A percentile compares a stretch with the other conserved stretches of the same genome.
Conservation (phyloP, 2,797 vertebrate species). For the Dryobates pubescens region DNA sequence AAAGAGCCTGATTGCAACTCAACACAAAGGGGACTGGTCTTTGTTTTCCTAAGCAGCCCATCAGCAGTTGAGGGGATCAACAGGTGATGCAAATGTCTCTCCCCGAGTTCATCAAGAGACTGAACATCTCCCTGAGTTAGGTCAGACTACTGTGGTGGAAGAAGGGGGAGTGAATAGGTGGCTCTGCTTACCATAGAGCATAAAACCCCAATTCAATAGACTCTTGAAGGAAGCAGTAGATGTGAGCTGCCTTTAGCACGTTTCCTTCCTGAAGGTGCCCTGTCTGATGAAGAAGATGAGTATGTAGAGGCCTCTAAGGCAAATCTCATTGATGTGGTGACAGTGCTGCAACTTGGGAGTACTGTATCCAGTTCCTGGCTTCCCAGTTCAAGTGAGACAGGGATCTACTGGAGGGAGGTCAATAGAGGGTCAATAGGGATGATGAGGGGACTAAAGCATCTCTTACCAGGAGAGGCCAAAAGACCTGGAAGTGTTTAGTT, state of each 20-base stretch:
- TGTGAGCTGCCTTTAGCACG: fast-evolving
- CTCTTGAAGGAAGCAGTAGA: fast-evolving
- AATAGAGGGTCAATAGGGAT: too few species aligned
- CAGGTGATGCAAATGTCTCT: neutral
- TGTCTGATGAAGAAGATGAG: fast-evolving
- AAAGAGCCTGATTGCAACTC: neutral
- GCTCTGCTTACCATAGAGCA: fast-evolving
- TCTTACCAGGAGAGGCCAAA: too few species aligned
- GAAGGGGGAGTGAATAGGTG: fast-evolving
- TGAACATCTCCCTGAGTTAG: too few species aligned
- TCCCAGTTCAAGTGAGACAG: too few species aligned
- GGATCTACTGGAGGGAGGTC: too few species aligned
- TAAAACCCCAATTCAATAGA: neutral
- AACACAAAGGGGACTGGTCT: fast-evolving
- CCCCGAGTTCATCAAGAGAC: neutral
- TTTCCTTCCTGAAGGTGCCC: fast-evolving
- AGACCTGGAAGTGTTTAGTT: too few species aligned
- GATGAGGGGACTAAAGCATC: too few species aligned
- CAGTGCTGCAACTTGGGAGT: too few species aligned
- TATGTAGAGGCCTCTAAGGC: too few species aligned
- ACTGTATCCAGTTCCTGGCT: too few species aligned
- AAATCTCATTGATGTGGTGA: too few species aligned
- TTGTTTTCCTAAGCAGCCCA: neutral
- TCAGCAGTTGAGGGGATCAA: fast-evolving
- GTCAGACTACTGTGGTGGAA: fast-evolving